Evolutionary conservation across 1,140 invertebrate species (phyloP).

Genomic region (Aphelenchoides besseyi): DNA sequence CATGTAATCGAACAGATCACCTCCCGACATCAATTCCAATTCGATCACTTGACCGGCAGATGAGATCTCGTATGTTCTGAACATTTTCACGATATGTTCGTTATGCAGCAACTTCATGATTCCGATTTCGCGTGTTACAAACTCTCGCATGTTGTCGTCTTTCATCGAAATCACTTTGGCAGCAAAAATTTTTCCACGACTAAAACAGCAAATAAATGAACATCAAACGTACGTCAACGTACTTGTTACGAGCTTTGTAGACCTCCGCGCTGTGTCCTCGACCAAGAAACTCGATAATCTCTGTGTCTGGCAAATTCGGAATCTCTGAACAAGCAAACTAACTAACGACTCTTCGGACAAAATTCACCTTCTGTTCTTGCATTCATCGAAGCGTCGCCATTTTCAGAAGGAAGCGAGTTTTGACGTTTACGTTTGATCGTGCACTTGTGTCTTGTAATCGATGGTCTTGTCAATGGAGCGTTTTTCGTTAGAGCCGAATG

Average conservation of each 20-base stretch:
- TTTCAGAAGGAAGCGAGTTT: slow-evolving; percentile 16
- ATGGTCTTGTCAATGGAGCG: background rate
- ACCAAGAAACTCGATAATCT: slow-evolving; percentile 18
- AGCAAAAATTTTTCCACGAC: slow-evolving; percentile 10
- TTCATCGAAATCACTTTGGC: slow-evolving; percentile 16
- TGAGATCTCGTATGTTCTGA: background rate
- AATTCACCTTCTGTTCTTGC: slow-evolving; percentile 1
- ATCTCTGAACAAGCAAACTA: background rate
- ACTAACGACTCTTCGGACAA: background rate
- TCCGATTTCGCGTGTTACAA: slow-evolving; percentile 13
- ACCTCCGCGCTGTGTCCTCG: slow-evolving; percentile 17
- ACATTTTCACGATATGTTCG: slow-evolving; percentile 22
- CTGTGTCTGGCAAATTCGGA: slow-evolving; percentile 8
- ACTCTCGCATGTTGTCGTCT: slow-evolving; percentile 3
- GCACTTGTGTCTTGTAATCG: slow-evolving; percentile 7
- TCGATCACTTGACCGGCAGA: slow-evolving; percentile 14
- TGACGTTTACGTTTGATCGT: slow-evolving; percentile 5
- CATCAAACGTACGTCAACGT: background rate
- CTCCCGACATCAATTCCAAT: slow-evolving; percentile 5
- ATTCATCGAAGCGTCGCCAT: background rate
- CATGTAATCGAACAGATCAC: slow-evolving; percentile 25
- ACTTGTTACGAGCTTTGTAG: slow-evolving; percentile 15
- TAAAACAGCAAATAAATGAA: slow-evolving; percentile 13
- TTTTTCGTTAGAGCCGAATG: slow-evolving; percentile 4
- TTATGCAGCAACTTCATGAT: background rate